Evolutionary conservation across 2,888 invertebrate genomes (phyloP).

Genomic region (Apodemia duryi): DNA sequence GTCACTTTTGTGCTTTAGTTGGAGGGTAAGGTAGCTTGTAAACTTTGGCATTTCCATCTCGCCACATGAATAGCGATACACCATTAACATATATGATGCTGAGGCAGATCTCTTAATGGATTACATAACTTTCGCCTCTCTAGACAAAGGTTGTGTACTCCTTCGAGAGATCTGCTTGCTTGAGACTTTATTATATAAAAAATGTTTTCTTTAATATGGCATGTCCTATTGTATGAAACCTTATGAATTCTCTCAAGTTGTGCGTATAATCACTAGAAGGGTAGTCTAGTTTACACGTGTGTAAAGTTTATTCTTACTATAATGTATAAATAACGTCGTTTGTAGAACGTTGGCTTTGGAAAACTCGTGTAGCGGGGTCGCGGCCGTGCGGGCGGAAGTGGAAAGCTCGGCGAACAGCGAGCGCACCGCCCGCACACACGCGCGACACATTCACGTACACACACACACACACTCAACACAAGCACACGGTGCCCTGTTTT

Average conservation of each 20-base stretch:
- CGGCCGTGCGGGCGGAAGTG: constrained; percentile 8
- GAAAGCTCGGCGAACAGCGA: neutral
- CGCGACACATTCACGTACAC: neutral
- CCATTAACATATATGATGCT: too few relatives aligned
- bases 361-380: neutral
- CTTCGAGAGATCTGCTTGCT: too few relatives aligned
- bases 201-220: neutral
- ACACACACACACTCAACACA: neutral
- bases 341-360: neutral
- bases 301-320: neutral
- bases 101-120: too few relatives aligned
- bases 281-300: neutral
- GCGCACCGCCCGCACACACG: neutral
- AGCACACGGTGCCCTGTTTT: neutral
- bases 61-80: too few relatives aligned
- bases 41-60: too few relatives aligned
- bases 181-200: too few relatives aligned
- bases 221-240: neutral
- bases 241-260: too few relatives aligned
- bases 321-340: neutral
- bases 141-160: too few relatives aligned
- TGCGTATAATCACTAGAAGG: too few relatives aligned
- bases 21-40: too few relatives aligned
- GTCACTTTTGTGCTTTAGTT: too few relatives aligned
- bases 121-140: too few relatives aligned